These are phyloP conservation scores for Brachylomia viminalis DNA, from an alignment of 2,888 invertebrate genomes.

Conservation along the genomic window DNA sequence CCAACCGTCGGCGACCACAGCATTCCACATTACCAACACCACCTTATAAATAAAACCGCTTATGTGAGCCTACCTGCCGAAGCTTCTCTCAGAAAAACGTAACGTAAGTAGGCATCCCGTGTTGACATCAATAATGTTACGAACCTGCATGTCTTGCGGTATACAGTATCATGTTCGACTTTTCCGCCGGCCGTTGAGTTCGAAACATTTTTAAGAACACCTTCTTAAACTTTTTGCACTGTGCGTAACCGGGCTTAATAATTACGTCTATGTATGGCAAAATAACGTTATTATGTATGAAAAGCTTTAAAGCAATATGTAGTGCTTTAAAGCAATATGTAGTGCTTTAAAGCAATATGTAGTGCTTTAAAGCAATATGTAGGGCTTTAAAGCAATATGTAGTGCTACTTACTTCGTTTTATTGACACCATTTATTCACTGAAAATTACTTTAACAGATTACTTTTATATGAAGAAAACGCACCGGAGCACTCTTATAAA, in stretches of 20 bases:
- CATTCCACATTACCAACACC: constrained; percentile 87
- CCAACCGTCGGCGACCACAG: constrained; percentile 78
- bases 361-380: too few species aligned
- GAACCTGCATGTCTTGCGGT: constrained; percentile 58
- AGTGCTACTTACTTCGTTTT: constrained; percentile 22
- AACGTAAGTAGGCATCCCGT: constrained; percentile 74
- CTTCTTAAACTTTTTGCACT: constrained; percentile 4
- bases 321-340: too few species aligned
- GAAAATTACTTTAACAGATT: not conserved
- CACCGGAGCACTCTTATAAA: not conserved
- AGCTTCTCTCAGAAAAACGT: constrained; percentile 79
- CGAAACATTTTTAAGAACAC: constrained; percentile 13
- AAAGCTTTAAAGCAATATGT: not conserved
- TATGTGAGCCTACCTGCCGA: constrained; percentile 84
- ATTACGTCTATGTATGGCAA: not conserved
- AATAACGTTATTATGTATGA: not conserved
- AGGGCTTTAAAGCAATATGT: too few species aligned
- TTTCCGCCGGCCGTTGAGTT: constrained; percentile 39
- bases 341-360: too few species aligned
- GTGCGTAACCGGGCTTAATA: not conserved
- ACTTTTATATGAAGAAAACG: not conserved
- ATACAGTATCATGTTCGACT: constrained; percentile 39
- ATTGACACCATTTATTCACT: not conserved
- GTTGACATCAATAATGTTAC: constrained; percentile 80
- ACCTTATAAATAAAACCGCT: constrained; percentile 87